Conservation (phyloP, 2,888 invertebrate genomes). For the Pterobdella sp. region DNA sequence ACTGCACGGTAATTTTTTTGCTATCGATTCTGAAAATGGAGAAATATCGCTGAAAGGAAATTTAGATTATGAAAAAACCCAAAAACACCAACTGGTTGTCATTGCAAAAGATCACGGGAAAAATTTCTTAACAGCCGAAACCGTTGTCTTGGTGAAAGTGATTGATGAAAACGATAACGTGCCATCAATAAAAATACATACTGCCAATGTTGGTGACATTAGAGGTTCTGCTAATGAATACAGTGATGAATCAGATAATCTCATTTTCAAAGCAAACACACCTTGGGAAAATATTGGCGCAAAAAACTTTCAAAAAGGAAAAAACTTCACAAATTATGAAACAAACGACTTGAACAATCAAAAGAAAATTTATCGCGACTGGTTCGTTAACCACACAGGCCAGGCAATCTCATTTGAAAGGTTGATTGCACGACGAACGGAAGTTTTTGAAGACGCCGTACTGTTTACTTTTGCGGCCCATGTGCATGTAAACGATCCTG, state of each 20-base stretch:
- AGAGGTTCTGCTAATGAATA: conserved; percentile 17
- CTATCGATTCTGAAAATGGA: conserved; percentile 33
- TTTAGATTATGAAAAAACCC: conserved; percentile 35
- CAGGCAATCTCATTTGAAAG: not conserved
- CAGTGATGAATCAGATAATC: not conserved
- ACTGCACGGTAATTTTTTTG: conserved; percentile 35
- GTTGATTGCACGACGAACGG: conserved; percentile 13
- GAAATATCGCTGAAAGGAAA: conserved; percentile 33
- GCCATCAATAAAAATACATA: conserved; percentile 36
- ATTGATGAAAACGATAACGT: conserved; percentile 37
- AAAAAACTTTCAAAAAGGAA: not conserved
- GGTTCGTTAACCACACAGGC: not conserved
- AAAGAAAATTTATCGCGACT: not conserved
- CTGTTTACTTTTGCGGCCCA: conserved; percentile 36
- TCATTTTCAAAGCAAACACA: not conserved
- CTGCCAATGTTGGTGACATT: conserved; percentile 28
- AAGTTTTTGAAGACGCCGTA: conserved; percentile 33
- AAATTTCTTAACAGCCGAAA: conserved; percentile 35
- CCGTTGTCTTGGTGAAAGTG: conserved; percentile 32
- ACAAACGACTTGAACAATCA: not conserved
- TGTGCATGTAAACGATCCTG: conserved; percentile 34
- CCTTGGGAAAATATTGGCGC: not conserved
- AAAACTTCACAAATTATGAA: not conserved
- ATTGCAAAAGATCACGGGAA: conserved; percentile 35
- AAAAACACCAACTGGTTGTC: conserved; percentile 34